These are phyloP conservation scores for Pogoniulus pusillus DNA, from an alignment of 2,797 vertebrate species.

Conservation along the genomic window DNA sequence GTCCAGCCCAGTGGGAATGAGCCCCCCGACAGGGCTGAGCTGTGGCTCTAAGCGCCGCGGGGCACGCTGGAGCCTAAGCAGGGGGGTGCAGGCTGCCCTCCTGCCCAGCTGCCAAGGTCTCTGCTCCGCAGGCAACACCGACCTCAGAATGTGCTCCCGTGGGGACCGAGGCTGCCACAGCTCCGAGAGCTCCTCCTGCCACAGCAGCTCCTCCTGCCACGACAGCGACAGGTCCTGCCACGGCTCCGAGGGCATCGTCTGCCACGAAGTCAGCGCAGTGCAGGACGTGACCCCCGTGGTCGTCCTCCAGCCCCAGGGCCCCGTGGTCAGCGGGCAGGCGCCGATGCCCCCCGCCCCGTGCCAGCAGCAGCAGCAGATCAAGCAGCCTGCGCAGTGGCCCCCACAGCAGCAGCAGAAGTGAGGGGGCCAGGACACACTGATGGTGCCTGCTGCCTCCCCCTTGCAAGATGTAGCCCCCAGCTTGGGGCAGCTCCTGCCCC, in stretches of 20 bases:
- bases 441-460: background rate
- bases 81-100: accelerated
- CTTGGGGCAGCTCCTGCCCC: background rate
- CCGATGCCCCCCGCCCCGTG: background rate
- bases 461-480: background rate
- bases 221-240: constrained; percentile 13
- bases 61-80: no score
- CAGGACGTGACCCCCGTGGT: background rate
- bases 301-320: constrained; percentile 29
- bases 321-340: background rate
- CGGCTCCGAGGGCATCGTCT: background rate
- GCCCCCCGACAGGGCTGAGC: background rate
- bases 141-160: constrained; percentile 43
- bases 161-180: constrained; percentile 46
- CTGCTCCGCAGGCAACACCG: background rate
- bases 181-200: constrained; percentile 32
- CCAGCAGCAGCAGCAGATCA: constrained; percentile 66
- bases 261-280: constrained; percentile 29
- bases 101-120: accelerated
- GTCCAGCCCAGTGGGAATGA: accelerated
- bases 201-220: background rate
- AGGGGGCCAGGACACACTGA: accelerated
- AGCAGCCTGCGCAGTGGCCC: constrained; percentile 55
- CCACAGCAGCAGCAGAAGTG: constrained; percentile 59
- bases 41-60: accelerated